Evolutionary conservation across 2,888 invertebrate species (phyloP), one percentile per base, ranked within the genome.

Genomic region (Oxystoma pomonae): DNA sequence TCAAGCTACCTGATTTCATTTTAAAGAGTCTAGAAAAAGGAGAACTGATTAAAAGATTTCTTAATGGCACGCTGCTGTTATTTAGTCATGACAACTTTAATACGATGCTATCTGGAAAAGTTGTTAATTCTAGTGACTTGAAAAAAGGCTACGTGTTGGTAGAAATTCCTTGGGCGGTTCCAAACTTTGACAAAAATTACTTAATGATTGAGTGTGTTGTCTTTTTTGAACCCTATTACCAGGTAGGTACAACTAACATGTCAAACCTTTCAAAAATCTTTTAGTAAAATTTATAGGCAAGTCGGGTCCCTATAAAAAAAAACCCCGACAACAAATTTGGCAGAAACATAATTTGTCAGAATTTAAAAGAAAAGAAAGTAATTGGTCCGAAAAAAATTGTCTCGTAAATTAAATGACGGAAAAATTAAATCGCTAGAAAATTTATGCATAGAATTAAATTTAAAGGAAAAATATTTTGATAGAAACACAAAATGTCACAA

Each of bases 211-310:
- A 93, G 76, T 88, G 90, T 59, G 87, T 86, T 59, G 87, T 90
- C 0, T 94, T 89, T 76, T 92, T 93, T 75, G 92, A 92, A 73
- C 90, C 92, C 0, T 94, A 93, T 74, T 83, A 87, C 66, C 59
- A 67, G 9, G 67, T 67, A 21, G 12, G 12, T 35, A 35, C 3
- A 35, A n/a, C n/a, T n/a, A n/a, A n/a, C n/a, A n/a, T n/a, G n/a
- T n/a, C n/a, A n/a, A n/a, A n/a, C n/a, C n/a, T n/a, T n/a, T n/a
- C n/a, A n/a, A n/a, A n/a, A n/a, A n/a, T n/a, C n/a, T n/a, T n/a
- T n/a, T n/a, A n/a, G n/a, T n/a, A n/a, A n/a, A n/a, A n/a, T n/a
- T n/a, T n/a, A n/a, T n/a, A n/a, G n/a, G n/a, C n/a, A n/a, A n/a
- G n/a, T n/a, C n/a, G n/a, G n/a, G n/a, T n/a, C n/a, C n/a, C n/a